Base-by-base conservation (phyloP, 2,888 invertebrate genomes). In the Nomada goodeniana region DNA sequence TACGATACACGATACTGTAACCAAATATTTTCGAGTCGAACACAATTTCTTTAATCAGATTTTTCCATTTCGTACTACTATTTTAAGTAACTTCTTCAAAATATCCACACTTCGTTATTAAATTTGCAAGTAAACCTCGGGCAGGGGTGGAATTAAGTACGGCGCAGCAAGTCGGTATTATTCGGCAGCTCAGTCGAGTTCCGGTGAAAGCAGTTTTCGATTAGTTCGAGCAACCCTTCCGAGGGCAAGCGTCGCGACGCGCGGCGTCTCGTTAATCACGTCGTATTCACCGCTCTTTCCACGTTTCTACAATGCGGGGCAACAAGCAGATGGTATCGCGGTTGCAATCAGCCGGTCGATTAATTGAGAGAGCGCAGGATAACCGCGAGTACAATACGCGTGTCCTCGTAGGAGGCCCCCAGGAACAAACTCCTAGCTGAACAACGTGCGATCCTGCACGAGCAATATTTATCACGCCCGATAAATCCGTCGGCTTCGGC, bases 311-410 rank as follows among this genome's bases (percentile, higher is more conserved):
- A 73, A 65, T 63, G 73, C 53, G 57, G 59, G 85, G 78, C 79
- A 76, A 79, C 76, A 76, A 69, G 72, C 65, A 78, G 88, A 86
- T 84, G 83, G 64, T 86, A 89, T 89, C 89, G 76, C 69, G 64
- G 73, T 64, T 77, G 81, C 86, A 85, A 89, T 89, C 89, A 82
- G 78, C 67, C 80, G 65, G 59, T 70, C 88, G 88, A 89, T 89
- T 89, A 89, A 89, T 89, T 88, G 85, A 84, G 80, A 76, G 68
- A 82, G 80, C 79, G 80, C 71, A 76, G 82, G 88, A 89, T 83
- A 84, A 83, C 82, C 79, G 83, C 73, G 82, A 63, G 55, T 59
- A 83, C 84, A 86, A 80, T 82, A 74, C 85, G 80, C 36, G 57
- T 50, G 63, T 68, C 76, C 68, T 78, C 76, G 81, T 78, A 72